A percentile compares a stretch with the other conserved stretches of the same genome.
Conservation (phyloP, 2,888 invertebrate genomes). For the Epirrita christyi region DNA sequence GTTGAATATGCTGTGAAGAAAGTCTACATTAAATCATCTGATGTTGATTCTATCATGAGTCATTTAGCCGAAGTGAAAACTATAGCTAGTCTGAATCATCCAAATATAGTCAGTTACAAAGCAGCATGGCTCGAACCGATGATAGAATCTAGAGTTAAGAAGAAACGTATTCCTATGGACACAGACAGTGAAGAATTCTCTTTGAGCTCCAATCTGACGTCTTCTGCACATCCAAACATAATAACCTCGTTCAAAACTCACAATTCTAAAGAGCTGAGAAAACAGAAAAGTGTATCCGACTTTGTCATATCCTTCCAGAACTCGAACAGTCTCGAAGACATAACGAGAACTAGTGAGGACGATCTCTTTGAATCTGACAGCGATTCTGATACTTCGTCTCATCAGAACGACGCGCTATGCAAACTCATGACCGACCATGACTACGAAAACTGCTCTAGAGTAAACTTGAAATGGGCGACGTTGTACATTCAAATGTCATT, state of each 20-base stretch:
- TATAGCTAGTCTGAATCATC: conserved; percentile 90
- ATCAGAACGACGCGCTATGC: conserved; percentile 62
- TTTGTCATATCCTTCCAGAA: conserved; percentile 74
- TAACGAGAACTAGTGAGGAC: conserved; percentile 47
- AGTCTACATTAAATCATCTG: conserved; percentile 87
- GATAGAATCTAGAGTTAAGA: conserved; percentile 76
- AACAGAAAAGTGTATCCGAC: conserved; percentile 67
- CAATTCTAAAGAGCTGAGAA: conserved; percentile 72
- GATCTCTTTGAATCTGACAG: conserved; percentile 59
- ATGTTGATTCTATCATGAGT: conserved; percentile 86
- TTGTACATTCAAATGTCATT: conserved; percentile 94
- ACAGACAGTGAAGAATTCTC: conserved; percentile 69
- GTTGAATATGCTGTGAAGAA: conserved; percentile 93
- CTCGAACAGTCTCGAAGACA: conserved; percentile 62
- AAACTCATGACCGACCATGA: conserved; percentile 59
- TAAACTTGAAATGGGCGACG: conserved; percentile 87
- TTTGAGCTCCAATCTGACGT: conserved; percentile 53
- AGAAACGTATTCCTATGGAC: conserved; percentile 67
- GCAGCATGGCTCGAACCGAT: conserved; percentile 92
- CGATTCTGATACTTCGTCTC: conserved; percentile 56
- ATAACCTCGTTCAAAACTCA: conserved; percentile 78
- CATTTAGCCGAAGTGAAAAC: conserved; percentile 92
- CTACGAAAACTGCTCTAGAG: conserved; percentile 72
- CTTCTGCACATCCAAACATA: conserved; percentile 69
- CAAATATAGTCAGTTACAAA: conserved; percentile 93